These are phyloP conservation scores for Callyntrura guangdongensis DNA, from an alignment of 2,888 invertebrate genomes.

Conservation along the genomic window DNA sequence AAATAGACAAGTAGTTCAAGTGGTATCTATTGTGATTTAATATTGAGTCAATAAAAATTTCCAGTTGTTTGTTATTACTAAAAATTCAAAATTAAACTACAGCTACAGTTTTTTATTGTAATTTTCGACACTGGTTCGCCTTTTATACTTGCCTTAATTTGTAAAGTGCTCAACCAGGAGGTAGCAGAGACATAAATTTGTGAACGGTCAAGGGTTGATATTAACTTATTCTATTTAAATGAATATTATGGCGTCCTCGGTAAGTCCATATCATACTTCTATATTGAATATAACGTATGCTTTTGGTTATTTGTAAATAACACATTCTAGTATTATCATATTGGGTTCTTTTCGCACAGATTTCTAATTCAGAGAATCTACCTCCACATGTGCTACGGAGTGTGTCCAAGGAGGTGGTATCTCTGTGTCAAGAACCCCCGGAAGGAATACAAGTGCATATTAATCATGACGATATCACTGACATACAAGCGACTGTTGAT, in stretches of 20 bases:
- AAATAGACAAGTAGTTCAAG: background rate
- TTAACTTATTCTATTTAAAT: conserved; percentile 4
- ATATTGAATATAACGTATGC: too few relatives aligned
- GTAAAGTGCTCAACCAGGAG: too few relatives aligned
- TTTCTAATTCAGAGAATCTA: conserved; percentile 97
- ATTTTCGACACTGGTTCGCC: too few relatives aligned
- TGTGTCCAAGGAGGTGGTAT: conserved; percentile 95
- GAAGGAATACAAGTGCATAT: conserved; percentile 96
- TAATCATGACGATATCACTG: conserved; percentile 97
- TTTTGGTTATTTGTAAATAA: too few relatives aligned
- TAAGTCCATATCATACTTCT: conserved; percentile 66
- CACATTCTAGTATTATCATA: too few relatives aligned
- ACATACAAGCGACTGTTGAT: conserved; percentile 96
- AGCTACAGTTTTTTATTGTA: background rate
- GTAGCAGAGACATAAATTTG: background rate
- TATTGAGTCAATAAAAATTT: background rate
- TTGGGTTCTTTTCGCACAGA: conserved; percentile 86
- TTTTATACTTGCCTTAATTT: too few relatives aligned
- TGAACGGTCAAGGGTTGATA: background rate
- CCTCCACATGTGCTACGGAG: conserved; percentile 96
- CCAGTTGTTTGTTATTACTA: background rate
- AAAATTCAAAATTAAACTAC: background rate
- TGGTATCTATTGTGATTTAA: conserved; percentile 3
- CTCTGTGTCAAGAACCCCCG: conserved; percentile 92
- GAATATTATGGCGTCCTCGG: conserved; percentile 80